Percentiles rank a stretch among this genome's conserved stretches.
Evolutionary conservation across 2,888 invertebrate species (phyloP).

Genomic region (Ferdinandea cuprea): DNA sequence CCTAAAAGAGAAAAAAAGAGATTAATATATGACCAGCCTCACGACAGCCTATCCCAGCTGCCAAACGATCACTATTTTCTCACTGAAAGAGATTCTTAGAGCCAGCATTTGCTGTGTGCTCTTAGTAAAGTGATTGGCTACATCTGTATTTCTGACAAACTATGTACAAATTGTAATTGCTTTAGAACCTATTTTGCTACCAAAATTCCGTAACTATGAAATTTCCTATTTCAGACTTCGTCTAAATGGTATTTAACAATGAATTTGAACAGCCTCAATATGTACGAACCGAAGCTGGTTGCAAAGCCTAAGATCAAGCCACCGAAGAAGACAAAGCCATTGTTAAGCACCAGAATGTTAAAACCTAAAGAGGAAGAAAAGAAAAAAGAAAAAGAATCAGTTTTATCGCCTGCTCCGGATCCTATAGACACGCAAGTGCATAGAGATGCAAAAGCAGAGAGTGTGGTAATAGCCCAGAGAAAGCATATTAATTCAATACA

Average conservation of each 20-base stretch:
- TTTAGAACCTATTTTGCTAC: too few relatives aligned
- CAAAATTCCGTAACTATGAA: too few relatives aligned
- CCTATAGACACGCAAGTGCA: slow-evolving; percentile 63
- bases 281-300: slow-evolving; percentile 80
- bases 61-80: too few relatives aligned
- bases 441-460: slow-evolving; percentile 9
- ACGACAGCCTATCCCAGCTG: too few relatives aligned
- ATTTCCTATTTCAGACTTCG: slow-evolving; percentile 50
- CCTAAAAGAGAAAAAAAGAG: too few relatives aligned
- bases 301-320: slow-evolving; percentile 56
- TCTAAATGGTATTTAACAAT: slow-evolving; percentile 80
- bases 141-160: too few relatives aligned
- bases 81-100: too few relatives aligned
- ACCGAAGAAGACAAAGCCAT: neutral
- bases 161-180: too few relatives aligned
- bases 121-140: too few relatives aligned
- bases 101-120: too few relatives aligned
- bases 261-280: slow-evolving; percentile 79
- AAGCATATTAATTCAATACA: neutral
- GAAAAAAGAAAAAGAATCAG: neutral
- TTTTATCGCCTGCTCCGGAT: slow-evolving; percentile 17
- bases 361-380: neutral
- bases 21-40: too few relatives aligned
- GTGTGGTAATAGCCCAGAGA: slow-evolving; percentile 39
- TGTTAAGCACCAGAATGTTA: neutral